Evolutionary conservation across 2,888 invertebrate species (phyloP), one percentile per base, ranked within the genome.

Genomic region (Sepiola atlantica): DNA sequence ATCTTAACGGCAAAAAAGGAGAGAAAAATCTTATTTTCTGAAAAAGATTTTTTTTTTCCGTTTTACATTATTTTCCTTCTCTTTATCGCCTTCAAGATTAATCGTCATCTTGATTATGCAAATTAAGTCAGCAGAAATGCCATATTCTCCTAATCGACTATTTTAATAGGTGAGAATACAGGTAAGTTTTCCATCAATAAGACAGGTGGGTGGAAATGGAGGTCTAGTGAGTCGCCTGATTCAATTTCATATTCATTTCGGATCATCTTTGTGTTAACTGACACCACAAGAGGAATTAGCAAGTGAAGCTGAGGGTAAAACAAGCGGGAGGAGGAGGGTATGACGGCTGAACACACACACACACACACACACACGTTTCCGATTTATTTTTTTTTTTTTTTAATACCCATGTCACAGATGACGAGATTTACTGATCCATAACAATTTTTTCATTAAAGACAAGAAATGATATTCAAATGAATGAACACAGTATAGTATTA

Each of bases 111-210:
- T n/a, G n/a, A 77, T n/a, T 77, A 77, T n/a, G n/a, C 77, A 77
- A 77, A 77, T 77, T 77, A 77, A 77, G n/a, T n/a, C 77, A 77
- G n/a, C 77, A 77, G 77, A n/a, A 77, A 77, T 77, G 77, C n/a
- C 77, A 77, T n/a, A 77, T 77, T 12, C n/a, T 77, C 10, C 2
- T 77, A 77, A 77, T 77, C 28, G 77, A n/a, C n/a, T 77, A 77
- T 4, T n/a, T n/a, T 77, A n/a, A 77, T n/a, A 77, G 77, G 14
- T 77, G 77, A 12, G 77, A n/a, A 28, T 12, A n/a, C 12, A 77
- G 28, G n/a, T n/a, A n/a, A 77, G 77, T 77, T 77, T 77, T 77
- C 28, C 77, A 77, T 28, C 16, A 77, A 77, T 28, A 77, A 77
- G 77, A n/a, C n/a, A n/a, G 77, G n/a, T n/a, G 28, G 28, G 77